Base-by-base conservation (phyloP, 2,113 vertebrate genomes). In the Ailurus styani region DNA sequence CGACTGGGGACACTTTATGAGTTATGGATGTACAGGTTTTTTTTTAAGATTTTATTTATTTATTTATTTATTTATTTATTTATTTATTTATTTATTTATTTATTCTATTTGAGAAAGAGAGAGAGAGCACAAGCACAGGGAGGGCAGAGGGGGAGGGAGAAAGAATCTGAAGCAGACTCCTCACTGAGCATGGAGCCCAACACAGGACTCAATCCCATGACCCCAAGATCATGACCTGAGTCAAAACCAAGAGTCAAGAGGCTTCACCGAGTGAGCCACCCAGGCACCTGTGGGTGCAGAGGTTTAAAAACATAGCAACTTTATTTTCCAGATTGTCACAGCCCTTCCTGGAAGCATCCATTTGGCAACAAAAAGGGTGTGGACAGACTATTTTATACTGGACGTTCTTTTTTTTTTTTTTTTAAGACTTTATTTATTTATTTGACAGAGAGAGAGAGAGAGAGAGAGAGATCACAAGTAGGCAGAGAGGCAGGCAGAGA, bases 321-420 rank as follows among this genome's bases (percentile, higher is more conserved):
- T 75, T 68, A 60, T 86, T 98, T 94, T 68, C 78, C 18, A 96
- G 78, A 85, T 62, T 29, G 29, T 21, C 68, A 62, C 11, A 60
- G 47, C 40, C 23, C 34, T 87, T 85, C 45, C 54, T 52, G 7
- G 54, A 50, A 90, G 42, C 14, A 47, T 62, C 15, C 42, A 47
- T 34, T n/a, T 37, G 72, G 77, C 42, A 90, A 62, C 9, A 77
- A 37, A 54, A 77, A 60, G n/a, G 42, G 1, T 62, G 9, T 50
- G 17, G 55, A 40, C n/a, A 54, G 11, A 81, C 40, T 12, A n/a
- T 50, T 75, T 37, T 68, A 31, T 13, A 29, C 6, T 29, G 52
- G 52, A 7, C 12, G 55, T 68, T 79, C 87, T 77, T 78, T n/a
- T n/a, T n/a, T n/a, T n/a, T n/a, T n/a, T n/a, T n/a, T n/a, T n/a